phyloP scores from a whole-genome alignment of 2,113 vertebrate genomes.

The Entomyzon cyanotis region DNA sequence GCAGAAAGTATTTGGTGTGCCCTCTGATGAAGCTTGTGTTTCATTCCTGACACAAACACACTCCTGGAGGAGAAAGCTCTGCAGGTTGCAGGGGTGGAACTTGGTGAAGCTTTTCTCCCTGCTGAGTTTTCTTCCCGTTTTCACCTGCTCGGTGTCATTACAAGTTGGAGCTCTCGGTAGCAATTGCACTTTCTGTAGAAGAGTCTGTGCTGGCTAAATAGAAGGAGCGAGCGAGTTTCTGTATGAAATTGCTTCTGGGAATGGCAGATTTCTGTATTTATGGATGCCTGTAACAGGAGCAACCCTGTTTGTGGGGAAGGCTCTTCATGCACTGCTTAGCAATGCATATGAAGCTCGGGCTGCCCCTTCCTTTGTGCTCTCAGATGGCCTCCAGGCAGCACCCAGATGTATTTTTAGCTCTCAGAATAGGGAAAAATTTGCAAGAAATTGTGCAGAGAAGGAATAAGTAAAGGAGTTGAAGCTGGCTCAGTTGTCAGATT shows the following conservation, averaged over 20 bases:
- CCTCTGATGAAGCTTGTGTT: not conserved
- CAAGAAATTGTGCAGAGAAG: slow-evolving; percentile 17
- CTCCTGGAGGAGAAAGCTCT: not conserved
- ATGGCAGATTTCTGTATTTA: slow-evolving; percentile 27
- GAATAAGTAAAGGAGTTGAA: slow-evolving; percentile 6
- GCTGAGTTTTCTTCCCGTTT: not conserved
- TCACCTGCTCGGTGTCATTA: slow-evolving; percentile 1
- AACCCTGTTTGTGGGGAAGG: not conserved
- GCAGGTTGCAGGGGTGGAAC: not conserved
- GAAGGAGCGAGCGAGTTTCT: not conserved
- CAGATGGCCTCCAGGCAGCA: slow-evolving; percentile 19
- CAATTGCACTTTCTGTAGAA: not conserved
- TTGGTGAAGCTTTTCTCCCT: not conserved
- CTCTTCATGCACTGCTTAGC: slow-evolving; percentile 35
- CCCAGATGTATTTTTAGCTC: slow-evolving; percentile 43
- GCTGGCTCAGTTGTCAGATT: not conserved
- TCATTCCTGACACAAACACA: not conserved
- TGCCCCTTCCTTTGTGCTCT: slow-evolving; percentile 28
- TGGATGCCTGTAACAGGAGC: not conserved
- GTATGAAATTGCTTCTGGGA: slow-evolving; percentile 6
- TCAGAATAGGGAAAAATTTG: not conserved
- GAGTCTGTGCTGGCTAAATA: not conserved
- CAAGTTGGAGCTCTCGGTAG: not conserved
- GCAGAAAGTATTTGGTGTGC: not conserved
- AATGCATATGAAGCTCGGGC: not conserved